phyloP scores from a whole-genome alignment of 1,140 invertebrate species.

The Pseudomyrmex flavicornis region DNA sequence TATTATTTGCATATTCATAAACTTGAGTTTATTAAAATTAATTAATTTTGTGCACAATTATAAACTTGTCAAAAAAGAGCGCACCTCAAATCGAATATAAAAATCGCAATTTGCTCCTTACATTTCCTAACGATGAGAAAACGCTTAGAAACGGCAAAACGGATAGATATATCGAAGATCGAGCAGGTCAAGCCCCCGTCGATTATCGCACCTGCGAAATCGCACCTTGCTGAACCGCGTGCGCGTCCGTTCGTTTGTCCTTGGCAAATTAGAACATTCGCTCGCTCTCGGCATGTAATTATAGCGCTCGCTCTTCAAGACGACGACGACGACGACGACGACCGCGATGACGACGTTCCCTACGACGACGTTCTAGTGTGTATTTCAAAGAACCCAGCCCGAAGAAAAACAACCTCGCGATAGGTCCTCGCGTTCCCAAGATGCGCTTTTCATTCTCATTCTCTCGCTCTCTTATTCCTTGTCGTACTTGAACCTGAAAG shows the following conservation, averaged over 20 bases:
- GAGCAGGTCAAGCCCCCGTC: constrained; percentile 21
- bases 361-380: constrained; percentile 60
- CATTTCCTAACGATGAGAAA: no score
- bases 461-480: neutral
- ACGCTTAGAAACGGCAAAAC: no score
- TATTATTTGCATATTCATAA: no score
- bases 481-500: constrained; percentile 65
- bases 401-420: constrained; percentile 6
- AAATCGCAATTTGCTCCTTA: no score
- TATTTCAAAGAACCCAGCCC: constrained; percentile 3
- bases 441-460: neutral
- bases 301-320: constrained; percentile 63
- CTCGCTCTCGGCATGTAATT: constrained; percentile 67
- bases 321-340: constrained; percentile 52
- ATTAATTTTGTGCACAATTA: no score
- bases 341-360: constrained; percentile 57
- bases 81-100: no score
- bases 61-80: no score
- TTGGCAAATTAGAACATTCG: constrained; percentile 79
- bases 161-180: neutral
- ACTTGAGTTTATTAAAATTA: no score
- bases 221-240: constrained; percentile 35
- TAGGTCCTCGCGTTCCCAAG: constrained; percentile 59
- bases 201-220: constrained; percentile 33
- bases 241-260: constrained; percentile 64